These are phyloP conservation scores for Campoletis raptor DNA, from an alignment of 2,888 invertebrate species.

Conservation along the genomic window DNA sequence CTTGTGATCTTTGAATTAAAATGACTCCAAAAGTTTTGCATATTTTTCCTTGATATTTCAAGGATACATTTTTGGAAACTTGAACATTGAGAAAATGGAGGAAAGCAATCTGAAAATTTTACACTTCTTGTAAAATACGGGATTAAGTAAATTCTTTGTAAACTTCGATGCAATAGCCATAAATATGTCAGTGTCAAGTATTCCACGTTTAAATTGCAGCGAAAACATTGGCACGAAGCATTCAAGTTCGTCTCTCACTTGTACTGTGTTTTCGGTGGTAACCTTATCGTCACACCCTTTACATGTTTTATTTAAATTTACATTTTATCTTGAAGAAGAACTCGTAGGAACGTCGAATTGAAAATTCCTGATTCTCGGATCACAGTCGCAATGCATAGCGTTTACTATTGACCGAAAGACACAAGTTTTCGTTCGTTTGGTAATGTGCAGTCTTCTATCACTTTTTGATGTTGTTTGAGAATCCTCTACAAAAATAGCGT, in stretches of 20 bases:
- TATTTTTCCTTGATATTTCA: neutral
- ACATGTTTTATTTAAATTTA: too few relatives aligned
- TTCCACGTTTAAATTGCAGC: neutral
- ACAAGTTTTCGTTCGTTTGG: slow-evolving; percentile 1
- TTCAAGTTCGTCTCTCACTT: neutral
- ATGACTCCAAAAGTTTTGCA: too few relatives aligned
- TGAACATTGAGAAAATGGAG: neutral
- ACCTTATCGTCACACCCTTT: neutral
- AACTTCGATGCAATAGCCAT: neutral
- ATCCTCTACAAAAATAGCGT: neutral
- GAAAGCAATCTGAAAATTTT: neutral
- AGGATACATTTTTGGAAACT: too few relatives aligned
- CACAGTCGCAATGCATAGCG: slow-evolving; percentile 2
- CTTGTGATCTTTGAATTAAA: too few relatives aligned
- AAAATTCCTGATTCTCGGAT: slow-evolving; percentile 53
- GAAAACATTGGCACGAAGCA: neutral
- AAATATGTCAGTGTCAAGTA: neutral
- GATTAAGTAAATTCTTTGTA: neutral
- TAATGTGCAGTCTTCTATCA: neutral
- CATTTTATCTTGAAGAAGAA: neutral
- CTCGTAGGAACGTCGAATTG: slow-evolving; percentile 47
- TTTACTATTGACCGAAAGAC: slow-evolving; percentile 8
- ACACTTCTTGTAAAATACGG: neutral
- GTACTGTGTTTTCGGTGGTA: neutral
- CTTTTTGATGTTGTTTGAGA: neutral